A percentile compares a stretch with the other conserved stretches of the same genome.
phyloP scores from a whole-genome alignment of 37 sponge, comb jelly and placozoan genomes.

The Oscarella lobularis region DNA sequence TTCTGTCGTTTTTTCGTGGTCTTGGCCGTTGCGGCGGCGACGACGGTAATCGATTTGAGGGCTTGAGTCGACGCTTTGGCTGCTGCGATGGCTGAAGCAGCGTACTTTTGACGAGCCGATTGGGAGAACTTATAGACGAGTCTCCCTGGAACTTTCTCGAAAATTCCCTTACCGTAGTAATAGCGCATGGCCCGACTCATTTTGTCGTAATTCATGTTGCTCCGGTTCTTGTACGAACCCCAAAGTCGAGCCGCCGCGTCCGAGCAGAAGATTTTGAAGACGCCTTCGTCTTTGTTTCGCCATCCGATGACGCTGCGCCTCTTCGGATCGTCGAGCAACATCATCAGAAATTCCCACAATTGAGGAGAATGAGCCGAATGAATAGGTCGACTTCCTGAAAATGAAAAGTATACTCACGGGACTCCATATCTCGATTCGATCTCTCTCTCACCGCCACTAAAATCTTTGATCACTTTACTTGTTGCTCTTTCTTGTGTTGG shows the following conservation, averaged over 20 bases:
- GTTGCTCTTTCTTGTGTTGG: background rate
- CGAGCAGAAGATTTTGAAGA: conserved; percentile 48
- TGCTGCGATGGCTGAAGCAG: no score
- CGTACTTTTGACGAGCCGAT: background rate
- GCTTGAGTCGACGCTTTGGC: no score
- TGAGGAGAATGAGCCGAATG: background rate
- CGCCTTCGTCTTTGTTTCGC: conserved; percentile 3
- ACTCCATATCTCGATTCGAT: background rate
- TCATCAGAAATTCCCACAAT: background rate
- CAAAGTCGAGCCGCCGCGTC: conserved; percentile 71
- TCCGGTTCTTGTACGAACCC: conserved; percentile 74
- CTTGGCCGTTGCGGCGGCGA: no score
- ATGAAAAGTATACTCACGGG: background rate
- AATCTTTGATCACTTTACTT: no score
- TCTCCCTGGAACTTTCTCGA: conserved; percentile 76
- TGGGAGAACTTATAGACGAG: background rate
- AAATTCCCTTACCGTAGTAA: conserved; percentile 75
- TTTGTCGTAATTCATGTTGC: conserved; percentile 82
- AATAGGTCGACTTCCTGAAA: background rate
- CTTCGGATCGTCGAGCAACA: background rate
- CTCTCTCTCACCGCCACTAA: background rate
- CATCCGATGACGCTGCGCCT: background rate
- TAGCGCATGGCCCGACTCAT: conserved; percentile 74
- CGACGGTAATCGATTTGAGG: no score
- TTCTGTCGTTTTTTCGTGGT: no score